Evolutionary conservation across 1,140 invertebrate species (phyloP), one percentile per base, ranked within the genome.

Genomic region (Nautilus pompilius): DNA sequence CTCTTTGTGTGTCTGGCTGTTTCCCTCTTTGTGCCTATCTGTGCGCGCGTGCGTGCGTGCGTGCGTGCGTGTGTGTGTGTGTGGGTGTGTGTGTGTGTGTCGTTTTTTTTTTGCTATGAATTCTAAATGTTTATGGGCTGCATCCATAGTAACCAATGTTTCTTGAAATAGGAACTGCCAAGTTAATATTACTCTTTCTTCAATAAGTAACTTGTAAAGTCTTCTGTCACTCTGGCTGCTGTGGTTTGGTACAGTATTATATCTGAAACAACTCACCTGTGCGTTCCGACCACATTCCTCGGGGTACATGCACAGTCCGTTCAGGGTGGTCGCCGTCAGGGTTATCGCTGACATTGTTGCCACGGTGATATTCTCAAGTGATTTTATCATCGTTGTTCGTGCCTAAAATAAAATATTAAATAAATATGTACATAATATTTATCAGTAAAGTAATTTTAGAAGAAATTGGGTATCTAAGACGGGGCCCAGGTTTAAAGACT

Each of bases 201-300:
- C n/a, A n/a, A n/a, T n/a, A n/a, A n/a, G n/a, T n/a, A n/a, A n/a
- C n/a, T n/a, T n/a, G n/a, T n/a, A n/a, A n/a, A n/a, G n/a, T n/a
- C n/a, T n/a, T n/a, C n/a, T n/a, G n/a, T n/a, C n/a, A n/a, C n/a
- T 8, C 8, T 8, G 3, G 45, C 45, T 48, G n/a, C 2, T 22
- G 49, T 17, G 24, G 13, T n/a, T 10, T 26, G 17, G 22, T 17
- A 17, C 13, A 53, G 13, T 53, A 20, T 13, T 53, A 13, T 20
- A 10, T 26, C 13, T 26, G 24, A 17, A 54, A 22, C 20, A 17
- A 2, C 28, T 58, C 32, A 58, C 56, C 56, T 58, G 56, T n/a
- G 56, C 56, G n/a, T 58, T 22, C 24, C 56, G 34, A 8, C 32
- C 36, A 13, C 32, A 41, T 41, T 58, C 56, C 17, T 58, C 56